phyloP scores from a whole-genome alignment of 2,113 vertebrate genomes.

The Mus spicilegus region DNA sequence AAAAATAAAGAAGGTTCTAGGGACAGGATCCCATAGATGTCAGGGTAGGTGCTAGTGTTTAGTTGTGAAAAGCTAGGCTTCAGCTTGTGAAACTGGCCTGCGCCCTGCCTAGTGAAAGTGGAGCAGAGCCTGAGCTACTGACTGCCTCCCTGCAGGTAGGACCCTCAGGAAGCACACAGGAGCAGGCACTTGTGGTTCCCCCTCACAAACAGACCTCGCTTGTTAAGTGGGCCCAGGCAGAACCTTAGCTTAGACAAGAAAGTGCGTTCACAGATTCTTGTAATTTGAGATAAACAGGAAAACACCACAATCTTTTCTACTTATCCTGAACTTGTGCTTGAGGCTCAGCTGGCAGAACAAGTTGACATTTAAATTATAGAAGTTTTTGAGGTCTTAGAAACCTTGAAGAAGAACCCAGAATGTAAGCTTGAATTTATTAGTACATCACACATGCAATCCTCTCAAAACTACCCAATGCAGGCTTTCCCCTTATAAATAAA shows the following conservation, averaged over 20 bases:
- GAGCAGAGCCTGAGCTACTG: neutral
- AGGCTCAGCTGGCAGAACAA: neutral
- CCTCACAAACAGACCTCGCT: neutral
- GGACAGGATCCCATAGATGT: neutral
- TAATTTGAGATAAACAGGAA: neutral
- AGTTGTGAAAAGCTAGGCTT: neutral
- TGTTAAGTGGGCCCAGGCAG: neutral
- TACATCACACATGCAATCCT: neutral
- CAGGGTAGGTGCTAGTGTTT: neutral
- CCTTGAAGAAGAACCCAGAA: neutral
- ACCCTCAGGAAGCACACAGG: neutral
- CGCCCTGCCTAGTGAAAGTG: neutral
- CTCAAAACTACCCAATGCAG: neutral
- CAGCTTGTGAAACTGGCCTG: neutral
- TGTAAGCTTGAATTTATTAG: neutral
- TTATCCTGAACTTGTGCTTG: neutral
- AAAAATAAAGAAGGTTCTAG: neutral
- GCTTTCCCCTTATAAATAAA: neutral
- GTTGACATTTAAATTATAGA: neutral
- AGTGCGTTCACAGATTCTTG: neutral
- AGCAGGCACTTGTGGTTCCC: accelerated
- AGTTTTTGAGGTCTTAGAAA: neutral
- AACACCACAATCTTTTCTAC: neutral
- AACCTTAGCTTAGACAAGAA: neutral
- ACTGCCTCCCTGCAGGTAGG: neutral